A percentile compares a stretch with the other conserved stretches of the same genome.
These are phyloP conservation scores for Steinernema khuongi DNA, from an alignment of 1,140 invertebrate genomes.

Conservation along the genomic window DNA sequence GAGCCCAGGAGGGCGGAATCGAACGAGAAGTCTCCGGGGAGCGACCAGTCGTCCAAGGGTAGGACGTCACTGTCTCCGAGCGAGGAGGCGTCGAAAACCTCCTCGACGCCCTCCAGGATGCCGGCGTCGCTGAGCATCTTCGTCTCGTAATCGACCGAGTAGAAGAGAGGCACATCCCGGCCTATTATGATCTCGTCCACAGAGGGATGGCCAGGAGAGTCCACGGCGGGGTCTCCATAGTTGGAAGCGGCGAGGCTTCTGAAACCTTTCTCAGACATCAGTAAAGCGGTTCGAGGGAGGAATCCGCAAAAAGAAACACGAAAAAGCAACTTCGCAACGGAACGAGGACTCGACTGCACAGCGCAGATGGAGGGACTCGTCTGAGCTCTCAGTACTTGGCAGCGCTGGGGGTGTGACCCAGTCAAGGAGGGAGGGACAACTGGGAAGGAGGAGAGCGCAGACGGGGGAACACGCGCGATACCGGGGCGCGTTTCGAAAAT, in stretches of 20 bases:
- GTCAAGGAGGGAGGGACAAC: no score
- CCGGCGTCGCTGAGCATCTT: neutral
- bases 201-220: neutral
- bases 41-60: no score
- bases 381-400: no score
- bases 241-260: neutral
- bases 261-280: slow-evolving; percentile 5
- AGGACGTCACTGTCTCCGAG: no score
- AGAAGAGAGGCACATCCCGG: neutral
- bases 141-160: neutral
- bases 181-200: neutral
- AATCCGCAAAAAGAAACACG: slow-evolving; percentile 3
- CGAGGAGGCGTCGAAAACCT: no score
- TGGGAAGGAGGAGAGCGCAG: no score
- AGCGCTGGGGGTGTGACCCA: no score
- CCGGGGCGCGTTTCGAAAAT: no score
- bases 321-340: neutral
- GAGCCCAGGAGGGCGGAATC: no score
- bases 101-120: no score
- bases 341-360: neutral
- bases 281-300: neutral
- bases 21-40: no score
- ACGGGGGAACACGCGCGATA: no score
- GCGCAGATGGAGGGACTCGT: slow-evolving; percentile 1
- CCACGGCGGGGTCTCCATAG: neutral